Evolutionary conservation across 2,113 vertebrate genomes (phyloP).

Genomic region (Platichthys flesus): DNA sequence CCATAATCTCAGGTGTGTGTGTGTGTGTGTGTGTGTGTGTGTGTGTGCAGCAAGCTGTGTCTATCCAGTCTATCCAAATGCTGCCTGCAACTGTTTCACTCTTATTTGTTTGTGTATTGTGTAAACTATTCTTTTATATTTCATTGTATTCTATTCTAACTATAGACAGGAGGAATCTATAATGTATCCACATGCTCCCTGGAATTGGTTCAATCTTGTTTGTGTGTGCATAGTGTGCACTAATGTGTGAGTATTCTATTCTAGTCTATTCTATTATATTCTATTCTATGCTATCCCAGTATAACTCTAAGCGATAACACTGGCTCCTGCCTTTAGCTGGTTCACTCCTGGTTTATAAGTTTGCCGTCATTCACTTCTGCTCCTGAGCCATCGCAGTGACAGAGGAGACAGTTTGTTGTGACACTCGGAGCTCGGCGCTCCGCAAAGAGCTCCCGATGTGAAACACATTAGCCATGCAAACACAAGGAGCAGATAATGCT

Average conservation of each 20-base stretch:
- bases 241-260: too few relatives aligned
- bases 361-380: constrained; percentile 38
- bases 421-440: constrained; percentile 6
- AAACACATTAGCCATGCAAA: constrained; percentile 22
- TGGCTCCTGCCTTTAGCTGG: not conserved
- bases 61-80: too few relatives aligned
- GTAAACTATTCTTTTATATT: not conserved
- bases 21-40: too few relatives aligned
- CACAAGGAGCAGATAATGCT: not conserved
- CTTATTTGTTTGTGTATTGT: too few relatives aligned
- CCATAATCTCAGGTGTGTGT: too few relatives aligned
- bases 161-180: too few relatives aligned
- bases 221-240: too few relatives aligned
- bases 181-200: too few relatives aligned
- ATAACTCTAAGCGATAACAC: not conserved
- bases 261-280: too few relatives aligned
- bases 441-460: constrained; percentile 19
- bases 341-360: constrained; percentile 20
- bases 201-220: too few relatives aligned
- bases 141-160: not conserved
- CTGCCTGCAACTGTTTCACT: too few relatives aligned
- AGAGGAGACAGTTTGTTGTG: constrained; percentile 44
- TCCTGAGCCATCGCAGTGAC: constrained; percentile 32
- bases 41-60: not conserved
- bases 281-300: too few relatives aligned